Conservation (phyloP, 2,888 invertebrate genomes). For the Tridacna crocea region DNA sequence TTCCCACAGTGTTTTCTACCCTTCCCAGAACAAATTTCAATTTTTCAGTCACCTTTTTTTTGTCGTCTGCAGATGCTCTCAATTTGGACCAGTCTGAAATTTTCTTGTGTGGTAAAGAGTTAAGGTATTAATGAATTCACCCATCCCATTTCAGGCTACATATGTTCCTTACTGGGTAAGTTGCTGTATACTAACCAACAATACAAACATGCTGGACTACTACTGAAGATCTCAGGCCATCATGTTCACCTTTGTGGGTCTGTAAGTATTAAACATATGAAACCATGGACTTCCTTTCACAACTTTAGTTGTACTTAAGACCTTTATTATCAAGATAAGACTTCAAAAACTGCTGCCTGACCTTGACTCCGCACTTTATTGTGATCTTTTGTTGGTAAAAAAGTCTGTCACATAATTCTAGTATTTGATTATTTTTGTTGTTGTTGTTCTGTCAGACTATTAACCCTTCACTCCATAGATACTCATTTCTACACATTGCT, state of each 20-base stretch:
- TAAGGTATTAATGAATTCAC: neutral
- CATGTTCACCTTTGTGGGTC: neutral
- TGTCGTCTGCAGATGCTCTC: too few relatives aligned
- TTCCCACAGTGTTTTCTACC: too few relatives aligned
- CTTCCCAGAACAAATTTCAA: too few relatives aligned
- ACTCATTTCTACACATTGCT: too few relatives aligned
- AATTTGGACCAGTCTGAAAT: too few relatives aligned
- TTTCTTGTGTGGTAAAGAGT: neutral
- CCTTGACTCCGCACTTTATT: neutral
- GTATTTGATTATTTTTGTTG: too few relatives aligned
- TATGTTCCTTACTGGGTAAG: neutral
- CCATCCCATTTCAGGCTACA: neutral
- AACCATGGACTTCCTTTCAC: neutral
- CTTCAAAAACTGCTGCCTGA: neutral
- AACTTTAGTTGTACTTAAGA: neutral
- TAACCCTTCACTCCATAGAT: too few relatives aligned
- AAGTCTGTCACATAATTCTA: neutral
- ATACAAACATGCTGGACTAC: neutral
- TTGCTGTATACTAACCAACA: neutral
- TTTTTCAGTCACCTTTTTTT: too few relatives aligned
- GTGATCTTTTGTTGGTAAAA: neutral
- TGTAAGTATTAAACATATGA: neutral
- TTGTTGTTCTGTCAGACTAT: too few relatives aligned
- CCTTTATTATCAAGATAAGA: neutral
- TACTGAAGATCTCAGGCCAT: conserved; percentile 6